These are phyloP conservation scores for Lycophotia porphyrea DNA, from an alignment of 2,888 invertebrate species.

Conservation along the genomic window DNA sequence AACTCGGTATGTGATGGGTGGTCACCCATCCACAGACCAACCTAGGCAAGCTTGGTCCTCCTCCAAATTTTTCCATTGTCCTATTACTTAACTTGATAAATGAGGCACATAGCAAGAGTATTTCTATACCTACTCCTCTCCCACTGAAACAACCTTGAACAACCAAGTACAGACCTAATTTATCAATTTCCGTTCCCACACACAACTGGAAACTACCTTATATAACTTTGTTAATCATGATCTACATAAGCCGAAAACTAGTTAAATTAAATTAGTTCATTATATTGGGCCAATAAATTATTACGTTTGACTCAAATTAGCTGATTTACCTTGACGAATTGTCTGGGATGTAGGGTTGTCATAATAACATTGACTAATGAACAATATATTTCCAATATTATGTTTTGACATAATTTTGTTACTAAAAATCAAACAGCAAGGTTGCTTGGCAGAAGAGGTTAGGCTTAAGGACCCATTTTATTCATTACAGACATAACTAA, in stretches of 20 bases:
- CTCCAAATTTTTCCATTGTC: not conserved
- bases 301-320: constrained; percentile 21
- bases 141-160: constrained; percentile 9
- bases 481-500: too few species aligned
- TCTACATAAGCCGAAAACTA: constrained; percentile 15
- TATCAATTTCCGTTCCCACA: constrained; percentile 36
- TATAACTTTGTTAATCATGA: constrained; percentile 35
- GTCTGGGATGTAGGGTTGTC: not conserved
- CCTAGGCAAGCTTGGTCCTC: not conserved
- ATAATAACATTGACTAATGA: not conserved
- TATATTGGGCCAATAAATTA: constrained; percentile 45
- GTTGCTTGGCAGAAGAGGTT: not conserved
- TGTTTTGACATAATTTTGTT: not conserved
- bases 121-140: not conserved
- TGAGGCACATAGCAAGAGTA: not conserved
- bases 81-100: too few species aligned
- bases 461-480: too few species aligned
- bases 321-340: constrained; percentile 38
- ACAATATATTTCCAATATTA: not conserved
- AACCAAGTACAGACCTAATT: not conserved
- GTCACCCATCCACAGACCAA: too few species aligned
- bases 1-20: too few species aligned
- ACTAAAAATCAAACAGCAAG: not conserved
- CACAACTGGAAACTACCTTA: constrained; percentile 19
- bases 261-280: constrained; percentile 35